These are phyloP conservation scores for Pharmacophagus antenor DNA, from an alignment of 2,888 invertebrate species.

Conservation along the genomic window DNA sequence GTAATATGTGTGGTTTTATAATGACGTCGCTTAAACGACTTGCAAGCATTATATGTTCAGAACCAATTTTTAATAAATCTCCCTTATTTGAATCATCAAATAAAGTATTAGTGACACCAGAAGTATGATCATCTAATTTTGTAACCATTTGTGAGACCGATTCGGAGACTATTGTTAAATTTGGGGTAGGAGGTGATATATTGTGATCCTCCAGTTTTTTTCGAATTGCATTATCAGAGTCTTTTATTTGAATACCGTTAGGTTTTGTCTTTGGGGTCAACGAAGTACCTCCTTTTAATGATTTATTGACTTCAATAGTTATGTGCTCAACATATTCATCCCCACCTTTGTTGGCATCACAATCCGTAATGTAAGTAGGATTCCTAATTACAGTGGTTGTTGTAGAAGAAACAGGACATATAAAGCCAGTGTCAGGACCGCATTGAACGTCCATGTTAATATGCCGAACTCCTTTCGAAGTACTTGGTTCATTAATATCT, in stretches of 20 bases:
- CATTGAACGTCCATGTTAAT: conserved; percentile 66
- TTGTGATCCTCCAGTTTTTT: conserved; percentile 38
- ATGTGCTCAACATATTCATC: conserved; percentile 27
- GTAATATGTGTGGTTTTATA: conserved; percentile 35
- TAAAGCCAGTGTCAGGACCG: conserved; percentile 54
- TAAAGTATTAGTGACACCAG: conserved; percentile 40
- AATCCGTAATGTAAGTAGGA: conserved; percentile 18
- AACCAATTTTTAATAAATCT: conserved; percentile 33
- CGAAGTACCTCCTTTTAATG: conserved; percentile 39
- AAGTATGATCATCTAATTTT: conserved; percentile 44
- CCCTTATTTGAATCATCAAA: conserved; percentile 8
- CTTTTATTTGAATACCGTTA: conserved; percentile 52
- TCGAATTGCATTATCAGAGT: conserved; percentile 42
- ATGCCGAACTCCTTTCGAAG: conserved; percentile 72
- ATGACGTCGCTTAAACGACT: conserved; percentile 39
- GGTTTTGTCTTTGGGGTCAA: conserved; percentile 37
- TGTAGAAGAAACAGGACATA: conserved; percentile 45
- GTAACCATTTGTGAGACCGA: conserved; percentile 14
- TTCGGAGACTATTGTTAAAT: conserved; percentile 8
- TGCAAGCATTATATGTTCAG: conserved; percentile 1
- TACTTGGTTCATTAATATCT: conserved; percentile 74
- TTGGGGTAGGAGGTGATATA: conserved; percentile 33
- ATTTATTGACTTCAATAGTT: conserved; percentile 5
- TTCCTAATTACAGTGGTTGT: conserved; percentile 37
- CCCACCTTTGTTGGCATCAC: conserved; percentile 33